phyloP scores from a whole-genome alignment of 2,888 invertebrate genomes.

The Eubasilissa splendida region DNA sequence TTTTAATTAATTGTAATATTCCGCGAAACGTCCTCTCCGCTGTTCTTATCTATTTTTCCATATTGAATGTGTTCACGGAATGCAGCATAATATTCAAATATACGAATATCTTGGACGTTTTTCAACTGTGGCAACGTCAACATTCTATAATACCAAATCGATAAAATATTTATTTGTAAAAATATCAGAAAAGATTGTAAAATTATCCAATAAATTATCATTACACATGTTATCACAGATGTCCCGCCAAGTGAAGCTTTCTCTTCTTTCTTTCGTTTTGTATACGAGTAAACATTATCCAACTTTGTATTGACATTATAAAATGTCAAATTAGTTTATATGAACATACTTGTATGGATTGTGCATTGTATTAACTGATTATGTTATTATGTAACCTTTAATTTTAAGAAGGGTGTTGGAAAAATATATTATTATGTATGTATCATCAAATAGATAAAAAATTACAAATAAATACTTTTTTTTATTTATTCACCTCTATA shows the following conservation, averaged over 20 bases:
- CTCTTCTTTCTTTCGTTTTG: not conserved
- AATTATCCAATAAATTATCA: not conserved
- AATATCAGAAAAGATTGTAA: not conserved
- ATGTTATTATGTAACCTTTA: slow-evolving; percentile 41
- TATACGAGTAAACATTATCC: slow-evolving; percentile 2
- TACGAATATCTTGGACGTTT: slow-evolving; percentile 39
- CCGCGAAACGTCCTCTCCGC: not conserved
- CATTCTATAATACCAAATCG: not conserved
- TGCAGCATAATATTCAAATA: not conserved
- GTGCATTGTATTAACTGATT: slow-evolving; percentile 35
- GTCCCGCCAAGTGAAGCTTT: not conserved
- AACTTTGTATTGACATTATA: not conserved
- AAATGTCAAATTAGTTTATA: not conserved
- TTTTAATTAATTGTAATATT: not conserved
- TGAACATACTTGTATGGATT: slow-evolving; percentile 11
- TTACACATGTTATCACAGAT: not conserved
- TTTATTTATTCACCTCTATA: too few species aligned
- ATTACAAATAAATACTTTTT: not conserved
- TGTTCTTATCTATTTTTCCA: slow-evolving; percentile 17
- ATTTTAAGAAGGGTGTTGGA: slow-evolving; percentile 48
- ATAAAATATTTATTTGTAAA: too few species aligned
- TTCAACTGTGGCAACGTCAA: slow-evolving; percentile 21
- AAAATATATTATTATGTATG: slow-evolving; percentile 50
- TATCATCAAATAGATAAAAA: slow-evolving; percentile 50
- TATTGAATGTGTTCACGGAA: slow-evolving; percentile 12